phyloP scores from a whole-genome alignment of 2,888 invertebrate species.

The Ophion ventricosus region DNA sequence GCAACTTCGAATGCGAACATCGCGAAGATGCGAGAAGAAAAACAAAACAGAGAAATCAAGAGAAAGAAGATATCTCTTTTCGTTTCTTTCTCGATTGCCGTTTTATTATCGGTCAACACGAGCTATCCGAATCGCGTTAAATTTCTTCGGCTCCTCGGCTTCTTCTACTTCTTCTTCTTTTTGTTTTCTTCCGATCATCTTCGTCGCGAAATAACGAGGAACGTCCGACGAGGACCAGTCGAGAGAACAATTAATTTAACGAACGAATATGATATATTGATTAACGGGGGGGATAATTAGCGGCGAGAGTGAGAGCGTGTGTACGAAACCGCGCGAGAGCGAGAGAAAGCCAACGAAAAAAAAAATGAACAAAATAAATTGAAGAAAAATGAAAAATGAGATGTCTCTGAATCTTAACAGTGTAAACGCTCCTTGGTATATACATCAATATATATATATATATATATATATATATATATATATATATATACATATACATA shows the following conservation, averaged over 20 bases:
- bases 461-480: constrained; percentile 55
- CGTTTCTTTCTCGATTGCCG: background rate
- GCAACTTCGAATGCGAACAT: background rate
- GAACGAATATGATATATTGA: constrained; percentile 15
- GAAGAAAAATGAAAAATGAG: constrained; percentile 25
- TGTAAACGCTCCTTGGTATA: constrained; percentile 69
- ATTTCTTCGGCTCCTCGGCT: background rate
- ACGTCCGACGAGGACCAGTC: background rate
- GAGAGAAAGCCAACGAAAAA: constrained; percentile 46
- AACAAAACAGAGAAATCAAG: constrained; percentile 14
- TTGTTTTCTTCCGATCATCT: constrained; percentile 6
- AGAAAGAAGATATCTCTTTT: background rate
- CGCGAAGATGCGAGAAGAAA: constrained; percentile 33
- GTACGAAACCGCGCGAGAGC: constrained; percentile 45
- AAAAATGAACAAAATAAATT: constrained; percentile 37
- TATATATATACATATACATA: background rate
- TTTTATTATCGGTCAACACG: constrained; percentile 4
- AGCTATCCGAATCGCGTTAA: background rate
- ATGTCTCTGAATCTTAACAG: constrained; percentile 64
- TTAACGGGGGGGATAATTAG: constrained; percentile 11
- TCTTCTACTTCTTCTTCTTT: background rate
- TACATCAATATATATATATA: constrained; percentile 34
- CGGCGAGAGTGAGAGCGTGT: constrained; percentile 49
- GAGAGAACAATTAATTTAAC: constrained; percentile 1
- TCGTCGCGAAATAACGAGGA: constrained; percentile 9